phyloP scores from a whole-genome alignment of 2,888 invertebrate genomes.

The Meteorus cinctellus region DNA sequence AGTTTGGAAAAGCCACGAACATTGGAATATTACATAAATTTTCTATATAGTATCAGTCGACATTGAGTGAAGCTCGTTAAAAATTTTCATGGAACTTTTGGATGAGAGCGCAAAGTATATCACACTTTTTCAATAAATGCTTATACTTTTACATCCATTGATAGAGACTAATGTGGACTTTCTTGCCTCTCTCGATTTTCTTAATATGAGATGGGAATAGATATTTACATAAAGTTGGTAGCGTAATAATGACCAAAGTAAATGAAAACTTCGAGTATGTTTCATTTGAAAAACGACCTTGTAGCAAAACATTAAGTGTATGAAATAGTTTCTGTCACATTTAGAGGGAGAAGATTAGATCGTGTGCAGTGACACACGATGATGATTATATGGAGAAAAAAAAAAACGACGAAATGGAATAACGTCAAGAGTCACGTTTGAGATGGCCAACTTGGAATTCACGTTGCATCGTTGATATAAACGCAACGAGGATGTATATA shows the following conservation, averaged over 20 bases:
- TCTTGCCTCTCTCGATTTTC: no score
- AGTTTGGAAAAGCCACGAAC: not conserved
- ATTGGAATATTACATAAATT: slow-evolving; percentile 8
- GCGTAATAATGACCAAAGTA: no score
- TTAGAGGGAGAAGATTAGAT: not conserved
- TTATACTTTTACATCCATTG: not conserved
- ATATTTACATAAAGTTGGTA: no score
- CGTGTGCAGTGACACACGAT: not conserved
- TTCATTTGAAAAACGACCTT: not conserved
- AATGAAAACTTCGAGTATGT: no score
- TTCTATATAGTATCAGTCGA: not conserved
- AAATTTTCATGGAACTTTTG: slow-evolving; percentile 13
- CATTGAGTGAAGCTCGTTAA: slow-evolving; percentile 20
- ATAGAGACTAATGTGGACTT: not conserved
- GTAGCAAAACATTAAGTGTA: not conserved
- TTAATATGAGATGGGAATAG: not conserved
- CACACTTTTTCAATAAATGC: not conserved
- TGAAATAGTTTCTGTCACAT: not conserved
- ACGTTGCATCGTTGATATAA: slow-evolving; percentile 1
- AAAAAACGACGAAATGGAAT: not conserved
- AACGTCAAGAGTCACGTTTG: not conserved
- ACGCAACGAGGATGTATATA: slow-evolving; percentile 2
- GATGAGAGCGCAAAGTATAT: not conserved
- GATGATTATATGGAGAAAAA: not conserved
- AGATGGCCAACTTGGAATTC: slow-evolving; percentile 2